These are phyloP conservation scores for Diphyllodes magnificus DNA, from an alignment of 2,113 vertebrate genomes.

Conservation along the genomic window DNA sequence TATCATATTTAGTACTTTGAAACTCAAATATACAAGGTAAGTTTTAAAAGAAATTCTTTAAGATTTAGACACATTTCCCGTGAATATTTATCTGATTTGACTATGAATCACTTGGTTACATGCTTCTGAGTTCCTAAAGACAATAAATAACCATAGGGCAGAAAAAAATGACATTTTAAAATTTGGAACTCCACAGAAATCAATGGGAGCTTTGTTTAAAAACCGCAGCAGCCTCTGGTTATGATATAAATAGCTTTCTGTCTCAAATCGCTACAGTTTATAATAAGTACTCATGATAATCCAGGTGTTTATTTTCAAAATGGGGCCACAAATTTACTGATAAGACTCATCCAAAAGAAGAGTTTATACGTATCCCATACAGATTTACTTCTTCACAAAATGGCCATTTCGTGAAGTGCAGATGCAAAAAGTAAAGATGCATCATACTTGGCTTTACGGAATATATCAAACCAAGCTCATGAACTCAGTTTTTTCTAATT, in stretches of 20 bases:
- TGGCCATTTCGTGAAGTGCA: background rate
- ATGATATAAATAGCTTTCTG: background rate
- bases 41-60: background rate
- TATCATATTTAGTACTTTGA: background rate
- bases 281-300: background rate
- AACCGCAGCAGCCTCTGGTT: background rate
- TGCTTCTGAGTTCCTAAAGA: background rate
- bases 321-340: background rate
- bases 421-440: background rate
- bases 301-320: slow-evolving; percentile 8
- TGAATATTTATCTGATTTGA: background rate
- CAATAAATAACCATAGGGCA: background rate
- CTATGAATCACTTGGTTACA: background rate
- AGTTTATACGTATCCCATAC: background rate
- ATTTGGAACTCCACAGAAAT: background rate
- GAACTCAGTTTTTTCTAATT: background rate
- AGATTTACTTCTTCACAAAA: background rate
- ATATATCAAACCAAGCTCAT: background rate
- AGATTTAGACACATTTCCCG: background rate
- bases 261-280: background rate
- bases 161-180: background rate
- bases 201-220: background rate
- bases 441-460: background rate
- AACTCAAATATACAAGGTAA: background rate
- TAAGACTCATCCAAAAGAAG: background rate